phyloP scores from a whole-genome alignment of 2,888 invertebrate genomes.

The Aplocera efformata region DNA sequence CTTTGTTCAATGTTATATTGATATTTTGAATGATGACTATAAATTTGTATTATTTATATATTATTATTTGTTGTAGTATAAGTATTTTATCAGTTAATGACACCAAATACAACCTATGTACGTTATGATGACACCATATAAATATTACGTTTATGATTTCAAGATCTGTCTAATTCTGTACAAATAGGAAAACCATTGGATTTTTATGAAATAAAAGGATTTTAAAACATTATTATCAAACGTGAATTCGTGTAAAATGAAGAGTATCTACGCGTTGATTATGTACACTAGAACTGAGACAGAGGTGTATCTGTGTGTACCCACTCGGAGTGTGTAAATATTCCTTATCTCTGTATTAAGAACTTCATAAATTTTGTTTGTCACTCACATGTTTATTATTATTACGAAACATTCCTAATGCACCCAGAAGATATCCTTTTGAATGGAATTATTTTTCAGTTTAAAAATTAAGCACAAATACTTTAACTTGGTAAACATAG shows the following conservation, averaged over 20 bases:
- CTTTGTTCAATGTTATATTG: too few relatives aligned
- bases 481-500: too few relatives aligned
- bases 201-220: slow-evolving; percentile 46
- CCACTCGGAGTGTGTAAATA: slow-evolving; percentile 70
- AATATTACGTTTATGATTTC: slow-evolving; percentile 35
- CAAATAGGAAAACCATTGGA: slow-evolving; percentile 39
- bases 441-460: too few relatives aligned
- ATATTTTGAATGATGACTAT: too few relatives aligned
- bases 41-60: too few relatives aligned
- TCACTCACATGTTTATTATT: slow-evolving; percentile 60
- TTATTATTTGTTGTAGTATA: too few relatives aligned
- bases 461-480: too few relatives aligned
- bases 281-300: slow-evolving; percentile 72
- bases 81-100: too few relatives aligned
- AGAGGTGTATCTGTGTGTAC: slow-evolving; percentile 68
- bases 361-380: slow-evolving; percentile 81
- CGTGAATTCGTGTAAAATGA: slow-evolving; percentile 71
- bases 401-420: slow-evolving; percentile 42
- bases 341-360: slow-evolving; percentile 75
- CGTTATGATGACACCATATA: slow-evolving; percentile 12
- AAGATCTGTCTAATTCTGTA: slow-evolving; percentile 40
- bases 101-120: slow-evolving; percentile 4
- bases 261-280: slow-evolving; percentile 59
- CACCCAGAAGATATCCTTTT: slow-evolving; percentile 15
- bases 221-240: slow-evolving; percentile 67